Conservation (phyloP, 2,797 vertebrate species). For the Caiman crocodilus region DNA sequence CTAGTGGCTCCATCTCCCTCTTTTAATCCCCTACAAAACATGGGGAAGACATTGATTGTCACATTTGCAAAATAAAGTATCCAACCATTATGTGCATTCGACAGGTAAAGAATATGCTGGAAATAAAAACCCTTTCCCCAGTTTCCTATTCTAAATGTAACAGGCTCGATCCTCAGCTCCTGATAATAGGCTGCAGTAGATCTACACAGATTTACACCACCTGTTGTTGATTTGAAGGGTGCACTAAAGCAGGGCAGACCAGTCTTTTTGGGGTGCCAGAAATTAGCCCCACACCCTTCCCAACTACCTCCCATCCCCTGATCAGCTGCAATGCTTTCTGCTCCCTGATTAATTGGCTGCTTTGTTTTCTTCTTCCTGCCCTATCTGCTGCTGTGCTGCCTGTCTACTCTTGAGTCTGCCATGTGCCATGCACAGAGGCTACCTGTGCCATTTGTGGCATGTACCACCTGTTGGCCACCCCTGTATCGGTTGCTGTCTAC, state of each 20-base stretch:
- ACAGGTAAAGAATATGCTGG: constrained; percentile 59
- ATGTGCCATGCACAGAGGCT: no score
- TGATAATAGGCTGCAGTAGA: constrained; percentile 19
- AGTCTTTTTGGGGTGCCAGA: no score
- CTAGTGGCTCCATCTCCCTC: constrained; percentile 26
- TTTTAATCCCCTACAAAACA: constrained; percentile 41
- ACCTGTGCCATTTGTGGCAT: no score
- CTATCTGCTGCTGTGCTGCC: no score
- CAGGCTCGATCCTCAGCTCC: constrained; percentile 38
- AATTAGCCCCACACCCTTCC: no score
- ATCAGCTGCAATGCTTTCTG: no score
- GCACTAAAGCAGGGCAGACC: neutral
- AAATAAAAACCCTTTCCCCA: constrained; percentile 26
- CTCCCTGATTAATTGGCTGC: no score
- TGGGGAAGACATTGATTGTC: constrained; percentile 72
- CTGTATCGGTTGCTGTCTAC: neutral
- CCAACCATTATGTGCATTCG: constrained; percentile 52
- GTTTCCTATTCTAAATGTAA: neutral
- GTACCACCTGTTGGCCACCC: no score
- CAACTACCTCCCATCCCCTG: no score
- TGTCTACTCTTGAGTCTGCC: no score
- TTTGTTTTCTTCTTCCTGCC: no score
- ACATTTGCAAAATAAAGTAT: constrained; percentile 76
- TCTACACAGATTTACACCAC: neutral
- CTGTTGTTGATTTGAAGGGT: neutral